phyloP scores from a whole-genome alignment of 2,888 invertebrate genomes.

The Oasisia sp. region DNA sequence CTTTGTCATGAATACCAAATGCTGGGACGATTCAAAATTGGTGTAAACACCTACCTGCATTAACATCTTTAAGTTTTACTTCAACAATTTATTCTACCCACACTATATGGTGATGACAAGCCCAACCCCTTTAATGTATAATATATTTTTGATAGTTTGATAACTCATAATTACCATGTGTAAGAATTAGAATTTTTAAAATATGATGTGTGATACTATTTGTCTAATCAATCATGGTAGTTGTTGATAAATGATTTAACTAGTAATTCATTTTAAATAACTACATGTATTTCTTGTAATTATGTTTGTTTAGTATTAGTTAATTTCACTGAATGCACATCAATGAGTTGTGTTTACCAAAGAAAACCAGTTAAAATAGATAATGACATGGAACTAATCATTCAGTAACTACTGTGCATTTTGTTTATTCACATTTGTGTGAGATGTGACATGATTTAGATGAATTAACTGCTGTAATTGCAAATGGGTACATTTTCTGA shows the following conservation, averaged over 20 bases:
- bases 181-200: neutral
- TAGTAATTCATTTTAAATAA: neutral
- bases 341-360: neutral
- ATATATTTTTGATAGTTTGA: too few species aligned
- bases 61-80: too few species aligned
- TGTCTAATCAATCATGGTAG: too few species aligned
- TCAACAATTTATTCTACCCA: too few species aligned
- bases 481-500: too few species aligned
- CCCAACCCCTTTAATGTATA: too few species aligned
- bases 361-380: too few species aligned
- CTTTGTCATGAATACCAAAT: too few species aligned
- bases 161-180: neutral
- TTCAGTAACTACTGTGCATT: neutral
- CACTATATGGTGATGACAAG: too few species aligned
- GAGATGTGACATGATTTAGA: neutral
- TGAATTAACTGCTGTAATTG: neutral
- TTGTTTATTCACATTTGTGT: neutral
- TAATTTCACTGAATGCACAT: neutral
- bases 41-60: too few species aligned
- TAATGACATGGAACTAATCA: neutral
- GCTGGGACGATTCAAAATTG: too few species aligned
- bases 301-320: neutral
- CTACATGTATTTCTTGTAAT: neutral
- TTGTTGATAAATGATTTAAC: too few species aligned
- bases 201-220: neutral